Base-by-base conservation (phyloP, 2,113 vertebrate genomes). In the Oncorhynchus gorbuscha region DNA sequence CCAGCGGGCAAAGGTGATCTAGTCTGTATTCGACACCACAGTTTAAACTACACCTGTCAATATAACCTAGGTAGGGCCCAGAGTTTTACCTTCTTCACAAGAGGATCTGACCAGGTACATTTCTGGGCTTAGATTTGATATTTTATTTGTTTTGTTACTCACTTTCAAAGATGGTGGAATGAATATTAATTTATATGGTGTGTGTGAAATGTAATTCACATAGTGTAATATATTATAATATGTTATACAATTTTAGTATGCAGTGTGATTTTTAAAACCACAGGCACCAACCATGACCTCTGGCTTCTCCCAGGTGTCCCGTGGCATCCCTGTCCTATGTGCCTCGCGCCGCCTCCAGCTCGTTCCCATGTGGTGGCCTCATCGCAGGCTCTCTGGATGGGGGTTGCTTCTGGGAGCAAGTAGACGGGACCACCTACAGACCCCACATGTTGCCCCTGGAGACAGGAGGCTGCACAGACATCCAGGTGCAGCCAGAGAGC, bases 341-440 rank as follows among this genome's bases (percentile, higher is more conserved):
- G 28, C 96, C 98, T 0, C 93, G 93, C 8, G 92, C 94, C 22
- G 93, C 95, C 0, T 98, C 97, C 0, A 91, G 92, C 0, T 86
- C 93, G 0, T 95, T 99, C 83, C 96, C 97, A 0, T 95, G 90
- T 0, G 97, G 97, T 0, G 98, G 98, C 0, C 86, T 99, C 9
- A 81, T 99, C 32, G 96, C 96, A 5, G 97, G 97, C 62, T 96
- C 94, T 1, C 91, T 99, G 84, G 98, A 97, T 82, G 95, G 95
- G 1, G 97, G 92, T 0, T 96, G 94, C 74, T 99, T 99, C 83
- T 99, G 98, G 98, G 96, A 98, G 78, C 93, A 92, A 83, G 93
- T 92, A 64, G 87, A 83, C 14, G 94, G 84, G 39, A 89, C 86
- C 77, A 91, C 89, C 1, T 96, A 97, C 88, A 87, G 80, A 14